phyloP scores from a whole-genome alignment of 2,888 invertebrate genomes.

The Cheilosia vernalis region DNA sequence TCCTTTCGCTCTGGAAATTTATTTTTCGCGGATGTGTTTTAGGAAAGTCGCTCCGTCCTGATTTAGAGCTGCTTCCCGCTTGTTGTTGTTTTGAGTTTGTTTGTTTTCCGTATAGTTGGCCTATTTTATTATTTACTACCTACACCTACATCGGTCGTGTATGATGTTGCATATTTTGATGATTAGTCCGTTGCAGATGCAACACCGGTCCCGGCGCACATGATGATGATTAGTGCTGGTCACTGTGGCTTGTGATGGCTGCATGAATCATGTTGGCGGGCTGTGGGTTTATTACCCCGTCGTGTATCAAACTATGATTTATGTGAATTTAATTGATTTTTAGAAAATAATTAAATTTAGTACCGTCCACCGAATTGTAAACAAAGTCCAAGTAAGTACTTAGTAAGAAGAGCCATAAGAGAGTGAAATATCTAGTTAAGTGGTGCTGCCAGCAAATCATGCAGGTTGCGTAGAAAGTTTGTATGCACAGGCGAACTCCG shows the following conservation, averaged over 20 bases:
- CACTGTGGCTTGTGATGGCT: slow-evolving; percentile 52
- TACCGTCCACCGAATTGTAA: neutral
- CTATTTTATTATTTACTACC: slow-evolving; percentile 34
- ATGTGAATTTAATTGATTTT: slow-evolving; percentile 42
- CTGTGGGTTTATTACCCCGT: slow-evolving; percentile 6
- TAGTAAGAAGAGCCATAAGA: too few species aligned
- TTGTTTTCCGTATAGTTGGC: neutral
- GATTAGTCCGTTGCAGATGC: slow-evolving; percentile 61
- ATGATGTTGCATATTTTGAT: slow-evolving; percentile 43
- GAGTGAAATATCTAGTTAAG: too few species aligned
- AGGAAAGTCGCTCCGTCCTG: slow-evolving; percentile 23
- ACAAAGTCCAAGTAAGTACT: too few species aligned
- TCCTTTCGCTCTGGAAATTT: slow-evolving; percentile 54
- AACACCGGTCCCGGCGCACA: slow-evolving; percentile 6
- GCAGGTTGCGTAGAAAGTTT: too few species aligned
- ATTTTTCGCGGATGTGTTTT: slow-evolving; percentile 59
- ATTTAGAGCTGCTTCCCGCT: slow-evolving; percentile 41
- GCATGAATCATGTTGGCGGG: slow-evolving; percentile 39
- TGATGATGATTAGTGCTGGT: slow-evolving; percentile 39
- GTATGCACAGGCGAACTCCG: too few species aligned
- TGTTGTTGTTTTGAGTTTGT: slow-evolving; percentile 28
- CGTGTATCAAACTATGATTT: slow-evolving; percentile 45
- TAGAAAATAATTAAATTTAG: slow-evolving; percentile 1
- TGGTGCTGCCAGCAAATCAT: too few species aligned
- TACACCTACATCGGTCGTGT: neutral